A percentile compares a stretch with the other conserved stretches of the same genome.
phyloP scores from a whole-genome alignment of 2,797 vertebrate genomes.

The Chrosomus eos region DNA sequence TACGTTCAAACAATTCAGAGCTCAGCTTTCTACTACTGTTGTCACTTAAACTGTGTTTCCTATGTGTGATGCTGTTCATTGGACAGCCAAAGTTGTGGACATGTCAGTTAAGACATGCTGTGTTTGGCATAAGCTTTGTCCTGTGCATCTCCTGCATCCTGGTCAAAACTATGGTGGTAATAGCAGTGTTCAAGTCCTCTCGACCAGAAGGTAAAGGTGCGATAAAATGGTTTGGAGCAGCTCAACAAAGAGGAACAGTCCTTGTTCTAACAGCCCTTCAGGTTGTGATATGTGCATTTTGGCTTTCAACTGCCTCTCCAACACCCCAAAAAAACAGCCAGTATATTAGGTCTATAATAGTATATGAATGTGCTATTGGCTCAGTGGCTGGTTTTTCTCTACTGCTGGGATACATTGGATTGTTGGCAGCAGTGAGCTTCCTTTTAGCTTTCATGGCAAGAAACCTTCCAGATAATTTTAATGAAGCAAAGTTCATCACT shows the following conservation, averaged over 20 bases:
- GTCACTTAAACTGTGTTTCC: conserved; percentile 58
- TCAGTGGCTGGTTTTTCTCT: conserved; percentile 63
- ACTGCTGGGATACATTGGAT: conserved; percentile 66
- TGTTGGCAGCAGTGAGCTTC: conserved; percentile 64
- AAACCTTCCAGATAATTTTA: conserved; percentile 67
- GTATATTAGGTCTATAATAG: conserved; percentile 69
- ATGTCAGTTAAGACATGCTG: conserved; percentile 62
- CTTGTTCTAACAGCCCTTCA: conserved; percentile 62
- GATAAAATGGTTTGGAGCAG: conserved; percentile 71
- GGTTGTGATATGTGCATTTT: conserved; percentile 60
- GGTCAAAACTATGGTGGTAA: conserved; percentile 73
- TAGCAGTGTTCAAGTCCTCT: conserved; percentile 69
- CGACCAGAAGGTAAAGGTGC: conserved; percentile 56
- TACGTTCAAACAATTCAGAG: conserved; percentile 61
- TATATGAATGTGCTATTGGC: conserved; percentile 68
- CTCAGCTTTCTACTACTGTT: conserved; percentile 57
- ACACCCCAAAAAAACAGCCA: conserved; percentile 68
- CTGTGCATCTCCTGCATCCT: conserved; percentile 61
- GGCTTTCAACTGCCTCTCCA: conserved; percentile 67
- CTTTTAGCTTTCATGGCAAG: conserved; percentile 67
- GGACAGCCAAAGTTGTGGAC: conserved; percentile 55
- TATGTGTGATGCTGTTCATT: conserved; percentile 60
- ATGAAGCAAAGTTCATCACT: conserved; percentile 69
- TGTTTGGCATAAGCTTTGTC: conserved; percentile 62
- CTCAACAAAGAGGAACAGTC: conserved; percentile 73